Evolutionary conservation across 2,888 invertebrate genomes (phyloP).

Genomic region (Coremacera marginata): DNA sequence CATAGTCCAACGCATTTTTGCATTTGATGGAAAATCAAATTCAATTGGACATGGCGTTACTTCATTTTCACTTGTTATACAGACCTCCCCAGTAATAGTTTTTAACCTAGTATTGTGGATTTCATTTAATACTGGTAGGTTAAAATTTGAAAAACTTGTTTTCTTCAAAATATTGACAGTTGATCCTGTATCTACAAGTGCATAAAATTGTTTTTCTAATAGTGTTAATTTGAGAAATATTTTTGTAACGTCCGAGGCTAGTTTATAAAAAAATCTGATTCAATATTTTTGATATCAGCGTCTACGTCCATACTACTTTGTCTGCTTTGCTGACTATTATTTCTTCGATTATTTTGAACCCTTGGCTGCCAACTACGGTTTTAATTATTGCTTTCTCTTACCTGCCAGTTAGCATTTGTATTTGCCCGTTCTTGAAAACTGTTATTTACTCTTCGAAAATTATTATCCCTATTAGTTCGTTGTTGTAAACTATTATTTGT

Average conservation of each 20-base stretch:
- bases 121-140: slow-evolving; percentile 4
- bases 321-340: background rate
- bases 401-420: background rate
- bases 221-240: slow-evolving; percentile 34
- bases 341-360: background rate
- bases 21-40: slow-evolving; percentile 42
- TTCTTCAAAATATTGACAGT: slow-evolving; percentile 40
- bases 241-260: slow-evolving; percentile 33
- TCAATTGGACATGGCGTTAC: slow-evolving; percentile 43
- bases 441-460: background rate
- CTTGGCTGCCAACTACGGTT: background rate
- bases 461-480: background rate
- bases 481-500: too few species aligned
- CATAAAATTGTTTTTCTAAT: slow-evolving; percentile 20
- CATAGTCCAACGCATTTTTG: slow-evolving; percentile 43
- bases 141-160: slow-evolving; percentile 8
- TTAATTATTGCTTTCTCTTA: too few species aligned
- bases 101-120: slow-evolving; percentile 32
- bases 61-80: slow-evolving; percentile 34
- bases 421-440: background rate
- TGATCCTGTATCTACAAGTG: slow-evolving; percentile 39
- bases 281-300: slow-evolving; percentile 5
- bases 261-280: slow-evolving; percentile 39
- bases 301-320: slow-evolving; percentile 32
- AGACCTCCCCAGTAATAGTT: slow-evolving; percentile 38